These are phyloP conservation scores for Scortum barcoo DNA, from an alignment of 2,113 vertebrate genomes.

Conservation along the genomic window DNA sequence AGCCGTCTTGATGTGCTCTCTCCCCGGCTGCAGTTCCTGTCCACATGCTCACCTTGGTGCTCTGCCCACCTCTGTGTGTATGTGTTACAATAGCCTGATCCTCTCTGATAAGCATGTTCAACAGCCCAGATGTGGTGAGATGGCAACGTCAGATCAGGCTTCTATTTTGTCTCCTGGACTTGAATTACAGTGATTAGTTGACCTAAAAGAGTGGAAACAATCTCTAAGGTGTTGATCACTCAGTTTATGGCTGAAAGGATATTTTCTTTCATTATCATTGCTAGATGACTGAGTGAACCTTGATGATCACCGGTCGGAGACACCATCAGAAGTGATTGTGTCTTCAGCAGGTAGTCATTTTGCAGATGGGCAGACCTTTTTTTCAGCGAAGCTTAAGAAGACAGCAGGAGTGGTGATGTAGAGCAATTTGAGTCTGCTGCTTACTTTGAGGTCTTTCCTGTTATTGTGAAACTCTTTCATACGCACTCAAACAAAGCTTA, in stretches of 20 bases:
- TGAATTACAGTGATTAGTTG: background rate
- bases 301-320: background rate
- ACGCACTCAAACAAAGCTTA: background rate
- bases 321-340: background rate
- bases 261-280: background rate
- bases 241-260: background rate
- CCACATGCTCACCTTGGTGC: slow-evolving; percentile 47
- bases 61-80: background rate
- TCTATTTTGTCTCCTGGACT: slow-evolving; percentile 1
- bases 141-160: background rate
- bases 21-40: background rate
- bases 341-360: slow-evolving; percentile 21
- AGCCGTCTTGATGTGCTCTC: slow-evolving; percentile 26
- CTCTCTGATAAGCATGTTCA: slow-evolving; percentile 30
- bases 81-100: background rate
- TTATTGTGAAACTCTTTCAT: background rate
- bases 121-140: background rate
- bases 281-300: background rate
- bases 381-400: background rate
- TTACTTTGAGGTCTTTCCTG: background rate
- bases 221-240: background rate
- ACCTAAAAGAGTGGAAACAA: slow-evolving; percentile 18
- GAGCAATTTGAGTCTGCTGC: background rate
- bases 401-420: slow-evolving; percentile 1
- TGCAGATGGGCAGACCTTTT: background rate